Evolutionary conservation across 2,113 vertebrate genomes (phyloP).

Genomic region (Cardinalis cardinalis): DNA sequence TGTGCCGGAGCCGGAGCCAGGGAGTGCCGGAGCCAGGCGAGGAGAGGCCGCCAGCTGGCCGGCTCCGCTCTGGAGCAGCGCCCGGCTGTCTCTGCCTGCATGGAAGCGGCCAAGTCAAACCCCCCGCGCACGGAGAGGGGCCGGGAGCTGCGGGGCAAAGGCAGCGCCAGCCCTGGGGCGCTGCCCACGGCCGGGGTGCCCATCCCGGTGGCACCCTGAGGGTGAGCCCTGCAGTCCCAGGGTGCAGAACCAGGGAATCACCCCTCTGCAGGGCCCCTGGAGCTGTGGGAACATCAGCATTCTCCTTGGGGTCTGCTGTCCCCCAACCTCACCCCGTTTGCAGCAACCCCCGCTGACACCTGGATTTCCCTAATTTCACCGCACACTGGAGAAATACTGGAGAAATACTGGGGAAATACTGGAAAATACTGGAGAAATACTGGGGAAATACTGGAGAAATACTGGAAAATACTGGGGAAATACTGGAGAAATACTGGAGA

Average conservation of each 20-base stretch:
- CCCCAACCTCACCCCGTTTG: too few species aligned
- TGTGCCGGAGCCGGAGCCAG: not conserved
- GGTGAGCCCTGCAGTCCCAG: accelerated
- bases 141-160: accelerated
- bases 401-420: too few species aligned
- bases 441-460: too few species aligned
- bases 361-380: accelerated
- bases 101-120: not conserved
- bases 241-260: accelerated
- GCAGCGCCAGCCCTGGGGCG: not conserved
- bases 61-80: not conserved
- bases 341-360: accelerated
- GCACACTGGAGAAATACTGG: accelerated
- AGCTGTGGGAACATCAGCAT: too few species aligned
- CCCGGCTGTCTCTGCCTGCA: not conserved
- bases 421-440: too few species aligned
- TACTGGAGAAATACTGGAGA: too few species aligned
- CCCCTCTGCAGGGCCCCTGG: accelerated
- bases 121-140: accelerated
- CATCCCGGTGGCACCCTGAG: accelerated
- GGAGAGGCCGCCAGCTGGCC: slow-evolving; percentile 40
- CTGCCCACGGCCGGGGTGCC: accelerated
- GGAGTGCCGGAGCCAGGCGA: not conserved
- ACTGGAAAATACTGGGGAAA: not conserved
- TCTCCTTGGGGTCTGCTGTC: accelerated